A percentile compares a stretch with the other conserved stretches of the same genome.
phyloP scores from a whole-genome alignment of 2,888 invertebrate species.

The Zele albiditarsus region DNA sequence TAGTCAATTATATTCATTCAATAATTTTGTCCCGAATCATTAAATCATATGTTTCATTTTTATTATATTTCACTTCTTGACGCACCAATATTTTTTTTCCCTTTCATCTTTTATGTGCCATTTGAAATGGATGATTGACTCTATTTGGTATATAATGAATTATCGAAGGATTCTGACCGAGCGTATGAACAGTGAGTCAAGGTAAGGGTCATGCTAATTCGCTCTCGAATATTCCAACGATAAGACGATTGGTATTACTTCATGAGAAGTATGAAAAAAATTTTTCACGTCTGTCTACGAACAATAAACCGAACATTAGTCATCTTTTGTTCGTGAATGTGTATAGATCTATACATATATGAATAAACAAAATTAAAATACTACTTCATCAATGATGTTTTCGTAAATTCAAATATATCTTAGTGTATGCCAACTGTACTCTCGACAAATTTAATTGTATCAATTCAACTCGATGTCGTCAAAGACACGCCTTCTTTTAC shows the following conservation, averaged over 20 bases:
- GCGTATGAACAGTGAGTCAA: constrained; percentile 32
- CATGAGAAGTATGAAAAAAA: neutral
- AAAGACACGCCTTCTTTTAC: constrained; percentile 1
- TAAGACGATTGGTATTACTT: constrained; percentile 36
- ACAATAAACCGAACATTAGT: neutral
- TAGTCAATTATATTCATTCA: neutral
- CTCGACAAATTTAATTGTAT: neutral
- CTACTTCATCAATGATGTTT: no score
- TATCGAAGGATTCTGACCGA: constrained; percentile 9
- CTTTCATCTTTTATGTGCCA: neutral
- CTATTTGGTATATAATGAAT: neutral
- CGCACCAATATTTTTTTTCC: neutral
- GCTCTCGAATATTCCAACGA: constrained; percentile 41
- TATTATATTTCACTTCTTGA: neutral
- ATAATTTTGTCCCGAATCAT: neutral
- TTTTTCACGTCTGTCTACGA: neutral
- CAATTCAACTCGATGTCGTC: neutral
- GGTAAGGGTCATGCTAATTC: constrained; percentile 44
- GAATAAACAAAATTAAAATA: neutral
- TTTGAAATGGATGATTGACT: neutral
- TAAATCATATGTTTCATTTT: neutral
- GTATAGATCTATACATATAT: neutral
- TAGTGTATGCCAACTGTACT: neutral
- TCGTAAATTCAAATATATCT: no score
- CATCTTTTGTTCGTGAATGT: neutral